A percentile compares a stretch with the other conserved stretches of the same genome.
phyloP scores from a whole-genome alignment of 2,888 invertebrate genomes.

The Latrodectus elegans region DNA sequence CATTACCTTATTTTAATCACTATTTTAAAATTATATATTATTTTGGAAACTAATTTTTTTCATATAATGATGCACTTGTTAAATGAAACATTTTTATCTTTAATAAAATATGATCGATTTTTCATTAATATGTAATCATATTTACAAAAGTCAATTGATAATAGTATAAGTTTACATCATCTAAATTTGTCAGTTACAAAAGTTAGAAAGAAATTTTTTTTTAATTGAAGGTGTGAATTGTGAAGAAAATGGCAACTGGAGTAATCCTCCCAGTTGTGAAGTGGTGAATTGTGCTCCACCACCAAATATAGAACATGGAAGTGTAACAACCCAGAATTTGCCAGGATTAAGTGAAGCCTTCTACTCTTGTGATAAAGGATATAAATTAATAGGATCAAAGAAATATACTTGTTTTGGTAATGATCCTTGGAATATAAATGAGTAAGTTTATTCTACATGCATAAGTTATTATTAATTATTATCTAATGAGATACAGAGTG shows the following conservation, averaged over 20 bases:
- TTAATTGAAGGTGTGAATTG: conserved; percentile 32
- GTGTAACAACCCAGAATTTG: conserved; percentile 60
- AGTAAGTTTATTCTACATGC: conserved; percentile 8
- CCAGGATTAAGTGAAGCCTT: conserved; percentile 68
- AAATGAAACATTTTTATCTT: no score
- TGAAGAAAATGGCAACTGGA: conserved; percentile 41
- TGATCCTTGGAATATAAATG: conserved; percentile 54
- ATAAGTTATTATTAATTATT: no score
- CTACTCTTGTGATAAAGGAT: conserved; percentile 69
- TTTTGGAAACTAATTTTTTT: no score
- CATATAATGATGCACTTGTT: no score
- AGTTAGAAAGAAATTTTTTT: background rate
- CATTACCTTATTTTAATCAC: no score
- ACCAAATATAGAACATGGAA: conserved; percentile 58
- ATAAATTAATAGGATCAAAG: conserved; percentile 54
- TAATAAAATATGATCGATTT: no score
- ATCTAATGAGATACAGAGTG: no score
- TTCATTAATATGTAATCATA: no score
- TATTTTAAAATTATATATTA: no score
- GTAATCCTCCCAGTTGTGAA: conserved; percentile 40
- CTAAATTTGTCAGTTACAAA: background rate
- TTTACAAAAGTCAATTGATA: no score
- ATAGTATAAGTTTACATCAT: background rate
- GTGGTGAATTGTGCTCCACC: conserved; percentile 65
- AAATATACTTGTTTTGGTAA: conserved; percentile 50